A percentile compares a stretch with the other conserved stretches of the same genome.
These are phyloP conservation scores for Pheosia tremula DNA, from an alignment of 2,888 invertebrate species.

Conservation along the genomic window DNA sequence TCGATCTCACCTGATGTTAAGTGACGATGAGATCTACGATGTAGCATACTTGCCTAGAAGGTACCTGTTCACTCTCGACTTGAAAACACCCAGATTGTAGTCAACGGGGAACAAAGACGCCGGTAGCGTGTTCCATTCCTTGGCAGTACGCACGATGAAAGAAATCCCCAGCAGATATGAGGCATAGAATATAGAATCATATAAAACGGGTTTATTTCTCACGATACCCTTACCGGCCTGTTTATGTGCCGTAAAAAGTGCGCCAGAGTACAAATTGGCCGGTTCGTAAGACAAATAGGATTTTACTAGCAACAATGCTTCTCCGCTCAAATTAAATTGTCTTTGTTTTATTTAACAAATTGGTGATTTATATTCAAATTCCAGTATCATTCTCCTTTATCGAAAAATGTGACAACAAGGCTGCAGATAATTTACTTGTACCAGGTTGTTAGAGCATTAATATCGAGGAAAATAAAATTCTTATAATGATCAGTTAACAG, in stretches of 20 bases:
- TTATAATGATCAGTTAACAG: no score
- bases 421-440: conserved; percentile 1
- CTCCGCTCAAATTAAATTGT: conserved; percentile 28
- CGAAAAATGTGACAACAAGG: background rate
- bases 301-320: conserved; percentile 41
- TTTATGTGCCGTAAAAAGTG: conserved; percentile 38
- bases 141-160: no score
- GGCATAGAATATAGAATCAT: conserved; percentile 7
- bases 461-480: no score
- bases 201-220: conserved; percentile 30
- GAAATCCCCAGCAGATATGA: background rate
- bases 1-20: no score
- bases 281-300: conserved; percentile 25
- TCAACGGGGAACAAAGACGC: no score
- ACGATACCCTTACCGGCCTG: conserved; percentile 21
- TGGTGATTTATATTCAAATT: conserved; percentile 33
- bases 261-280: conserved; percentile 22
- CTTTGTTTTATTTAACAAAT: conserved; percentile 34
- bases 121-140: no score
- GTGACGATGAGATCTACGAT: no score
- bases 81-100: no score
- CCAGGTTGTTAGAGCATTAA: no score
- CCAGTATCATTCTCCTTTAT: conserved; percentile 18
- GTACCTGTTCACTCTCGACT: no score
- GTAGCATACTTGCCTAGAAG: no score